Evolutionary conservation across 2,113 vertebrate species (phyloP).

Genomic region (Ornithorhynchus anatinus): DNA sequence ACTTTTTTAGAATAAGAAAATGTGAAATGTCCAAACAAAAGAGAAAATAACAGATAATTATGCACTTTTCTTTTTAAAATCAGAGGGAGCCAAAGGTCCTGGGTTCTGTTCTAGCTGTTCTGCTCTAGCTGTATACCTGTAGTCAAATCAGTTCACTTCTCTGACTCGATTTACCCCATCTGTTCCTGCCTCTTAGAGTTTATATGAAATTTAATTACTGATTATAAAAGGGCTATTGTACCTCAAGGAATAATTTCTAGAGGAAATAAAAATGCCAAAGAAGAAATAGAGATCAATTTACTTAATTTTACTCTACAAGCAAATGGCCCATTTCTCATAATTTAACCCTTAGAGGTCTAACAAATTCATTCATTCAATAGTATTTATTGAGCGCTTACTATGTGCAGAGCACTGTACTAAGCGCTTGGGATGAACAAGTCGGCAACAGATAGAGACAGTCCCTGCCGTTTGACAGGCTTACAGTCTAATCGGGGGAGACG

Average conservation of each 20-base stretch:
- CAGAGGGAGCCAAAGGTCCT: too few relatives aligned
- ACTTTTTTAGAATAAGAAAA: background rate
- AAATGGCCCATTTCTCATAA: background rate
- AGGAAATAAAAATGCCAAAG: background rate
- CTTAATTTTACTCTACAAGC: background rate
- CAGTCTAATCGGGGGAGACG: too few relatives aligned
- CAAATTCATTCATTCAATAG: too few relatives aligned
- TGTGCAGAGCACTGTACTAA: too few relatives aligned
- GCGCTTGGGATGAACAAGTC: too few relatives aligned
- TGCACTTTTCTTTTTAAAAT: background rate
- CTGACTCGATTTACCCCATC: background rate
- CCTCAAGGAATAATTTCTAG: background rate
- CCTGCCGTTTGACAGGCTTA: too few relatives aligned
- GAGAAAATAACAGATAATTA: background rate
- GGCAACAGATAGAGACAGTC: too few relatives aligned
- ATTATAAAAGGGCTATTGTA: background rate
- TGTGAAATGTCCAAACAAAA: conserved; percentile 10
- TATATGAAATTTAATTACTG: background rate
- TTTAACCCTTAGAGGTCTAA: background rate
- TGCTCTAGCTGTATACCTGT: too few relatives aligned
- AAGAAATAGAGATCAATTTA: background rate
- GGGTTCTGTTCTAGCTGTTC: too few relatives aligned
- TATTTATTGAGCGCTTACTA: too few relatives aligned
- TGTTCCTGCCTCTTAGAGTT: background rate
- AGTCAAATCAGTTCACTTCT: background rate